A percentile compares a stretch with the other conserved stretches of the same genome.
Conservation (phyloP, 2,888 invertebrate species). For the Morpho deidamia region DNA sequence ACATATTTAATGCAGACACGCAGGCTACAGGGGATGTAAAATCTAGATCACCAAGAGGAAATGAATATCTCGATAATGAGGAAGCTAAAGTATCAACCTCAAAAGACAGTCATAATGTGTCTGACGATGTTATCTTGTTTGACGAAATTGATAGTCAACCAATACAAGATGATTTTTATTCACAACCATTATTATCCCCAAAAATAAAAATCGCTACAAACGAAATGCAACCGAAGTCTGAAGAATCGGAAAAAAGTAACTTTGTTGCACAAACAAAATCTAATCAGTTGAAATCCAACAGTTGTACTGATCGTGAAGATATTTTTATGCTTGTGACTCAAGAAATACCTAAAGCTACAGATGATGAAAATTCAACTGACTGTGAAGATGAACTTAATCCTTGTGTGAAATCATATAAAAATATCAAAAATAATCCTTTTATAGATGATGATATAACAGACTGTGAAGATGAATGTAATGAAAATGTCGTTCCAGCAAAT, state of each 20-base stretch:
- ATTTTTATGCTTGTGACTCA: conserved; percentile 41
- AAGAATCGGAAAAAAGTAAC: conserved; percentile 22
- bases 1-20: conserved; percentile 1
- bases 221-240: conserved; percentile 5
- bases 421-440: conserved; percentile 1
- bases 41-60: neutral
- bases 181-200: conserved; percentile 49
- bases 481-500: conserved; percentile 1
- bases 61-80: conserved; percentile 12
- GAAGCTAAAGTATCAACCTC: conserved; percentile 7
- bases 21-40: conserved; percentile 4
- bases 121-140: conserved; percentile 53
- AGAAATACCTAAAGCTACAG: conserved; percentile 27
- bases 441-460: conserved; percentile 42
- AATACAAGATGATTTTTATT: conserved; percentile 43
- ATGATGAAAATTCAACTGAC: conserved; percentile 40
- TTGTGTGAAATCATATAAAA: neutral
- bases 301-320: conserved; percentile 50
- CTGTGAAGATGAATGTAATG: conserved; percentile 35
- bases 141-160: conserved; percentile 46
- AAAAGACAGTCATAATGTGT: conserved; percentile 33
- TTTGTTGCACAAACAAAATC: conserved; percentile 16
- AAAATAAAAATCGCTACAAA: conserved; percentile 23
- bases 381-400: conserved; percentile 35
- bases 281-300: conserved; percentile 32